Conservation (phyloP, 2,797 vertebrate species). For the Gadopsis marmoratus region DNA sequence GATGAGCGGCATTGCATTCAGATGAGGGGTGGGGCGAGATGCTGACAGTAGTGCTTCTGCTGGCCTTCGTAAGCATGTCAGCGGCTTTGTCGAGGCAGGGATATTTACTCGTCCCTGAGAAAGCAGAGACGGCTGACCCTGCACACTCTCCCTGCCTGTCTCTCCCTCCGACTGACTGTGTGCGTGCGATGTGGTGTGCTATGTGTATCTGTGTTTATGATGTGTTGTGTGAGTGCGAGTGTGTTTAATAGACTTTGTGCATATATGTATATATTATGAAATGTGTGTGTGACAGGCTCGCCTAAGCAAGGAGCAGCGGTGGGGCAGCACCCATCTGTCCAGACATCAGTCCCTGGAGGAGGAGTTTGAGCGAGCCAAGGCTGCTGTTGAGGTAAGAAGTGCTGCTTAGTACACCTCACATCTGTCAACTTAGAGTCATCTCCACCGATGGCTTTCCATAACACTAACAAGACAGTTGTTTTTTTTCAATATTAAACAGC, state of each 20-base stretch:
- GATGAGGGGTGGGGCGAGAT: constrained; percentile 48
- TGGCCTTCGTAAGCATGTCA: constrained; percentile 76
- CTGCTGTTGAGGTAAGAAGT: constrained; percentile 95
- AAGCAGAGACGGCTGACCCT: constrained; percentile 76
- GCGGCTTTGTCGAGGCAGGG: constrained; percentile 78
- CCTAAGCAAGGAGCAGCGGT: constrained; percentile 91
- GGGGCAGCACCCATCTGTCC: constrained; percentile 92
- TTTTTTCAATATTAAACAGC: constrained; percentile 30
- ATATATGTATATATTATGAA: constrained; percentile 55
- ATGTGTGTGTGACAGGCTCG: constrained; percentile 87
- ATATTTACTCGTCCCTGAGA: constrained; percentile 72
- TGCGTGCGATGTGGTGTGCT: constrained; percentile 39
- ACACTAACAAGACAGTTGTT: constrained; percentile 11
- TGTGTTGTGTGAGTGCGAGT: constrained; percentile 43
- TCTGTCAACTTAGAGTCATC: constrained; percentile 42
- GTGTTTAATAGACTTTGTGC: constrained; percentile 38
- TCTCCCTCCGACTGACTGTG: constrained; percentile 57
- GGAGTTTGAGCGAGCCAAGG: constrained; percentile 99
- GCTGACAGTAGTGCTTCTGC: constrained; percentile 77
- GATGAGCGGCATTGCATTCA: constrained; percentile 62
- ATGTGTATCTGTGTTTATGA: constrained; percentile 38
- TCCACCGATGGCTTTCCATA: constrained; percentile 32
- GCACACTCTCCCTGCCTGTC: constrained; percentile 70
- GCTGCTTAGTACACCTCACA: constrained; percentile 39
- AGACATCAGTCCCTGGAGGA: constrained; percentile 98